phyloP scores from a whole-genome alignment of 2,888 invertebrate genomes.

The Acanthosepion esculentum region DNA sequence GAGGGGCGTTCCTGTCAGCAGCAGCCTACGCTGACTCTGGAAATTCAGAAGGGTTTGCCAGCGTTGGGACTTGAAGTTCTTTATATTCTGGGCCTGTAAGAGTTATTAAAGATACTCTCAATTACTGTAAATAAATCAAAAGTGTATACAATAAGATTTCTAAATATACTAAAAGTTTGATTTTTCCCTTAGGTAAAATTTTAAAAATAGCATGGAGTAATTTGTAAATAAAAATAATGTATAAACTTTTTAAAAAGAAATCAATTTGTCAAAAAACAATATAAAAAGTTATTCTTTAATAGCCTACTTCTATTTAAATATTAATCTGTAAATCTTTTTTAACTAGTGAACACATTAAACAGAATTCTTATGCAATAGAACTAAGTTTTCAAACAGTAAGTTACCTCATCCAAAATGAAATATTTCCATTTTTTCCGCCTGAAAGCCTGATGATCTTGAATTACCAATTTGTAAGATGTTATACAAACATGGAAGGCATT shows the following conservation, averaged over 20 bases:
- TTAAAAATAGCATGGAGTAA: background rate
- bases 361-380: background rate
- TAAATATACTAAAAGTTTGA: too few species aligned
- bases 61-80: conserved; percentile 98
- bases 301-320: too few species aligned
- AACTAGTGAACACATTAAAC: background rate
- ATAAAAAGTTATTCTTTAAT: too few species aligned
- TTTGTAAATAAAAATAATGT: background rate
- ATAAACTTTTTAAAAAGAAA: too few species aligned
- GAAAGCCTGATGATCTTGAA: conserved; percentile 98
- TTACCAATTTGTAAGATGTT: conserved; percentile 97
- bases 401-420: conserved; percentile 89
- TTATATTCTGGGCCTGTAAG: conserved; percentile 94
- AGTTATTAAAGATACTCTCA: background rate
- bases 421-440: conserved; percentile 98
- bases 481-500: conserved; percentile 97
- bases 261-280: too few species aligned
- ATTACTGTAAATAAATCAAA: background rate
- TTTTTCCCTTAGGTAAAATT: background rate
- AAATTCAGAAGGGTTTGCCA: conserved; percentile 98
- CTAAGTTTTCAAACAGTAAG: conserved; percentile 41
- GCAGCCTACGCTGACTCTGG: conserved; percentile 88
- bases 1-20: conserved; percentile 93
- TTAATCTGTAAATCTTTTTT: too few species aligned
- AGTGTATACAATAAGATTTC: background rate